Base-by-base conservation (phyloP, 2,888 invertebrate species). In the Trissoscelio sp. region DNA sequence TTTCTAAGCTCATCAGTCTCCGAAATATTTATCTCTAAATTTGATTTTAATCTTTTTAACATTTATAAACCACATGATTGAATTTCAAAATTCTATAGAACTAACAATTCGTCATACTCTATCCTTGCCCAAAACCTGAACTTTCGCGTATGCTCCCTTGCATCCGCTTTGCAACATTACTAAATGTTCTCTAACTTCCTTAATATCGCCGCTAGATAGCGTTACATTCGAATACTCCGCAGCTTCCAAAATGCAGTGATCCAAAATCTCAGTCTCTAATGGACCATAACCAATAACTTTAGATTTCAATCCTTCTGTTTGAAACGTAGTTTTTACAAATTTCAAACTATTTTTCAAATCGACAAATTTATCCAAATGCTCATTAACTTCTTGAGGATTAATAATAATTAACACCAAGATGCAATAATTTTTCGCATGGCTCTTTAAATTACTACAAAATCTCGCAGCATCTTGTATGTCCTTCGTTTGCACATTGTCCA, bases 131-230 rank as follows among this genome's bases (percentile, higher is more conserved):
- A 85, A 48, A 20, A 88, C 66, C 44, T 86, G 87, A 51, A 91
- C 87, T 77, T 91, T 90, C 0, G 89, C 85, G 18, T 88, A 85
- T 20, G 89, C 90, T 37, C 90, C 88, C 58, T 91, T 91, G 42
- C 91, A 91, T 2, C 91, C 91, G 55, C 85, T 87, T 14, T 86
- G 84, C 1, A 84, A 62, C 2, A 7, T 22, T 7, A 87, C n/a
- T 12, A 91, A 83, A 60, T 82, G 81, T 5, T 82, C 48, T 18
- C 83, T 86, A 18, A 90, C 81, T 46, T 85, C 67, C 3, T 83
- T 44, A 4, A 89, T 58, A 37, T 89, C 82, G 4, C 77, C 39
- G 0, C 66, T 18, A 0, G 86, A 70, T n/a, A 91, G 82, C 5
- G 62, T 57, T 0, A 89, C 22, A 16, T 85, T 74, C 14, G 72